Base-by-base conservation (phyloP, 2,888 invertebrate genomes). In the Colostygia pectinataria region DNA sequence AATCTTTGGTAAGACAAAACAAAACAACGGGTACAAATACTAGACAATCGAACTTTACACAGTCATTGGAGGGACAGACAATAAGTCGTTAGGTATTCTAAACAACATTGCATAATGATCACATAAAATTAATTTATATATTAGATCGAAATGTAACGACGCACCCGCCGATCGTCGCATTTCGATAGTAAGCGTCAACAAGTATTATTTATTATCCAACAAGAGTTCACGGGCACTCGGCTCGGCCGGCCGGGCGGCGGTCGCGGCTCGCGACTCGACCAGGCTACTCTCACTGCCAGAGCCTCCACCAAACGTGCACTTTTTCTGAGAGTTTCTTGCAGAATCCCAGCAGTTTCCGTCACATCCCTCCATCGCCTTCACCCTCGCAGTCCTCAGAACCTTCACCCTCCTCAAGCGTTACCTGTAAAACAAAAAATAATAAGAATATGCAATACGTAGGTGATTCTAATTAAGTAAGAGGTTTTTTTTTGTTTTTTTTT, bases 271-370 rank as follows among this genome's bases (percentile, higher is more conserved):
- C 44, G 46, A 37, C 50, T 29, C 46, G 49, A 27, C 44, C 32
- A 61, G 60, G 25, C 46, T 63, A 69, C 68, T 58, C 73, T 77
- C 58, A 88, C 80, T 95, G 94, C 92, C 95, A 94, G 90, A 95
- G 93, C 89, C 94, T 94, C 95, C 96, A 95, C 95, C 95, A 95
- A 90, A 94, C 95, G 92, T 95, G 95, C 91, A 95, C 94, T 91
- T 95, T 96, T 91, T 96, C 96, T 91, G 95, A 93, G 91, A 96
- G 93, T 93, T 96, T 96, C 92, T 94, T 95, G 92, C 95, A 96
- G 91, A 96, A 94, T 92, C 95, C 95, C 88, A 95, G 92, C 91
- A 96, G 94, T 94, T 95, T 96, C 95, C 96, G 96, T 96, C 96
- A 96, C 95, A 96, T 96, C 85, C 96, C 96, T 92, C 90, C 88